Conservation (phyloP, 2,113 vertebrate genomes). For the Canis aureus region DNA sequence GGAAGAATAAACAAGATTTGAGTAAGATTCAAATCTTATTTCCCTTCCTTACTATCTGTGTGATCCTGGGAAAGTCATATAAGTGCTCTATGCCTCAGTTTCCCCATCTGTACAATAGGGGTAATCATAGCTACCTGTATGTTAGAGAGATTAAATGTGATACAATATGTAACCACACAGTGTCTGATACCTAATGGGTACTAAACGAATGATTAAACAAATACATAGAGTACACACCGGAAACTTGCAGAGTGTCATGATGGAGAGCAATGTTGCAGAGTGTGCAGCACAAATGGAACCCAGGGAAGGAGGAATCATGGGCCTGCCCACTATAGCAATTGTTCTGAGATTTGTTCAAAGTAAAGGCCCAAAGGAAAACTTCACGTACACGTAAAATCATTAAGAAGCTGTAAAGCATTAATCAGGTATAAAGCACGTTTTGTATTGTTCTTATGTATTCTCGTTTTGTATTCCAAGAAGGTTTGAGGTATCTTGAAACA, state of each 20-base stretch:
- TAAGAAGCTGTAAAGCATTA: too few relatives aligned
- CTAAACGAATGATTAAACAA: background rate
- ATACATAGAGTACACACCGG: background rate
- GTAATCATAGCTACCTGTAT: background rate
- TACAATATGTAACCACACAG: background rate
- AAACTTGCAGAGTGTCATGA: background rate
- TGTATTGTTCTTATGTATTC: background rate
- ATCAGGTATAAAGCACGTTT: background rate
- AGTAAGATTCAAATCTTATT: background rate
- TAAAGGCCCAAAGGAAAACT: background rate
- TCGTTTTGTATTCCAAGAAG: background rate
- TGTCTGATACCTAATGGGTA: background rate
- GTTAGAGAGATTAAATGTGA: background rate
- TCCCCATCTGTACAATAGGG: conserved; percentile 19
- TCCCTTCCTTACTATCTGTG: background rate
- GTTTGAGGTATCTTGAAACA: background rate
- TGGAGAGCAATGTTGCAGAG: background rate
- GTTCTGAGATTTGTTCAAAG: background rate
- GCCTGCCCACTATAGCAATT: background rate
- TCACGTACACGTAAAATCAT: too few relatives aligned
- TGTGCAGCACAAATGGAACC: background rate
- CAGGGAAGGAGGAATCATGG: background rate
- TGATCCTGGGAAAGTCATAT: background rate
- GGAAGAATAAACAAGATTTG: background rate
- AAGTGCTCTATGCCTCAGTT: background rate